Evolutionary conservation across 2,113 vertebrate species (phyloP).

Genomic region (Sinosuthora webbiana): DNA sequence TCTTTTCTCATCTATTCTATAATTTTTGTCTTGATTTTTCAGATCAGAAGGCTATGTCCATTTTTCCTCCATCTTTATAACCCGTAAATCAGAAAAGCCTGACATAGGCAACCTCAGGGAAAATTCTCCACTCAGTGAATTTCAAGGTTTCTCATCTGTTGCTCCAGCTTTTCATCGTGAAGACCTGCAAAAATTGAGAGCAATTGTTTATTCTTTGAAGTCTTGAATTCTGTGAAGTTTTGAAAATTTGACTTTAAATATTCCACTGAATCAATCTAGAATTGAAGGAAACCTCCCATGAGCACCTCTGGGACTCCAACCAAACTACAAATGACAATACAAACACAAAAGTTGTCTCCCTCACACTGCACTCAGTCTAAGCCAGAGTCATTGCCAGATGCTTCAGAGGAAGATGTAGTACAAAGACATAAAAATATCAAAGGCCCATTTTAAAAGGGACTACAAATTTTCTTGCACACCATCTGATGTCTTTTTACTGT

Average conservation of each 20-base stretch:
- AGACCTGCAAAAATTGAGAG: neutral
- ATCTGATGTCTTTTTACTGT: neutral
- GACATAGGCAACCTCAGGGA: neutral
- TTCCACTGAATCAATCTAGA: neutral
- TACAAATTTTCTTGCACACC: neutral
- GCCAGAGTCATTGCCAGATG: neutral
- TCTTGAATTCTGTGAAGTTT: neutral
- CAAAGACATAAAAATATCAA: neutral
- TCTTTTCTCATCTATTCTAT: neutral
- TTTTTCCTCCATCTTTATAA: neutral
- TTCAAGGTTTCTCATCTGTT: neutral
- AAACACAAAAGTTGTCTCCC: neutral
- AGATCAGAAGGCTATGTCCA: neutral
- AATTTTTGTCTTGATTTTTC: neutral
- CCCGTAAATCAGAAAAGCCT: neutral
- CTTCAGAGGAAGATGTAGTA: neutral
- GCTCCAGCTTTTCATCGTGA: neutral
- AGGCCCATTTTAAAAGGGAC: accelerated
- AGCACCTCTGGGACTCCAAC: neutral
- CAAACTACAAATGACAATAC: neutral
- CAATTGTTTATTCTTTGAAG: neutral
- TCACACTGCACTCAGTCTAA: neutral
- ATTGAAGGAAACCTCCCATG: neutral
- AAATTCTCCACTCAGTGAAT: neutral
- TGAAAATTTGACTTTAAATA: neutral